A percentile compares a stretch with the other conserved stretches of the same genome.
phyloP scores from a whole-genome alignment of 2,888 invertebrate species.

The Andrena fulva region DNA sequence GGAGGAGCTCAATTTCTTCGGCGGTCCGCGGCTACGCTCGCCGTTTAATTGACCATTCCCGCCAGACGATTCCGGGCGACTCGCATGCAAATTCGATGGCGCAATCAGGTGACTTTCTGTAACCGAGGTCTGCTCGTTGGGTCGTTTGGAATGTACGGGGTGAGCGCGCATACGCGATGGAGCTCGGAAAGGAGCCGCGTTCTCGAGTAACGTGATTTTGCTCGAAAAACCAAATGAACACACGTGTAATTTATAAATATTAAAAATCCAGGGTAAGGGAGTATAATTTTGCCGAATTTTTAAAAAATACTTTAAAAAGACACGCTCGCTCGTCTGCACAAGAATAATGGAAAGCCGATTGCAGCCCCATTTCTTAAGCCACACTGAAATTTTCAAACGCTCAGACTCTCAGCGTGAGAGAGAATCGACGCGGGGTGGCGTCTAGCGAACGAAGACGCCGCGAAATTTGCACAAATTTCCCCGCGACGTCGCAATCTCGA shows the following conservation, averaged over 20 bases:
- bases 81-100: constrained; percentile 37
- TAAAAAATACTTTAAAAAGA: too few species aligned
- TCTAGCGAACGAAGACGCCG: neutral
- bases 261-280: too few species aligned
- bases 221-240: too few species aligned
- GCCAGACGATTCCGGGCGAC: neutral
- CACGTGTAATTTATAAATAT: too few species aligned
- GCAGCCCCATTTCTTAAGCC: too few species aligned
- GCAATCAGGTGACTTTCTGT: constrained; percentile 39
- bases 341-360: too few species aligned
- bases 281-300: too few species aligned
- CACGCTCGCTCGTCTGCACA: too few species aligned
- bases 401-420: neutral
- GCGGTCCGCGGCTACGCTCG: neutral
- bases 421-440: neutral
- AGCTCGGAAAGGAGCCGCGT: too few species aligned
- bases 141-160: constrained; percentile 13
- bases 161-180: too few species aligned
- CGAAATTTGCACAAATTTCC: constrained; percentile 18
- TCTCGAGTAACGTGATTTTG: too few species aligned
- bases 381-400: too few species aligned
- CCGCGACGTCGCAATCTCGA: neutral
- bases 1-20: constrained; percentile 20
- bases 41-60: constrained; percentile 24
- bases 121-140: neutral